A percentile compares a stretch with the other conserved stretches of the same genome.
Conservation (phyloP, 2,797 vertebrate species). For the Meda fulgida region DNA sequence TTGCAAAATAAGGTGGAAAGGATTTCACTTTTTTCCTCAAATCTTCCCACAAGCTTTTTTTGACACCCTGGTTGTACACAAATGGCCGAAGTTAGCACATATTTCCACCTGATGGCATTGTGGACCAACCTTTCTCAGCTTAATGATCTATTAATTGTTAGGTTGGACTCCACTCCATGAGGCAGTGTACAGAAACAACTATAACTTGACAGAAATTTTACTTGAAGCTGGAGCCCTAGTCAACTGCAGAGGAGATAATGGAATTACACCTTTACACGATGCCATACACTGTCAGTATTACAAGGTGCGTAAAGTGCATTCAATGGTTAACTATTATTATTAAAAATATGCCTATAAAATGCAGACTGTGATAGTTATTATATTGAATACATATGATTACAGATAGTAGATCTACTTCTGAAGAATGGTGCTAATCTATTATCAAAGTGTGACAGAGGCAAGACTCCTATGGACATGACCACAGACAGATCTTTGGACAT, state of each 20-base stretch:
- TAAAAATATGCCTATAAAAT: neutral
- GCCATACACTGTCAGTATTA: slow-evolving; percentile 73
- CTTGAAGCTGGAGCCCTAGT: slow-evolving; percentile 79
- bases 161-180: slow-evolving; percentile 83
- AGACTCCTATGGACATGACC: slow-evolving; percentile 51
- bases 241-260: slow-evolving; percentile 69
- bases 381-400: slow-evolving; percentile 20
- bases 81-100: slow-evolving; percentile 15
- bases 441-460: slow-evolving; percentile 46
- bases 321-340: neutral
- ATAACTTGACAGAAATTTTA: slow-evolving; percentile 68
- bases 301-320: slow-evolving; percentile 69
- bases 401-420: slow-evolving; percentile 61
- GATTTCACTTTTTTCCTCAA: neutral
- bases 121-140: slow-evolving; percentile 1
- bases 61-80: neutral
- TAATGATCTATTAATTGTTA: slow-evolving; percentile 50
- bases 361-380: neutral
- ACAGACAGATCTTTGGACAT: slow-evolving; percentile 39
- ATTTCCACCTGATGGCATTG: slow-evolving; percentile 19
- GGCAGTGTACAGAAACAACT: slow-evolving; percentile 71
- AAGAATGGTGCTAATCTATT: slow-evolving; percentile 60
- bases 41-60: neutral
- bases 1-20: neutral
- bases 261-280: slow-evolving; percentile 78